Evolutionary conservation across 2,113 vertebrate species (phyloP).

Genomic region (Lynx canadensis): DNA sequence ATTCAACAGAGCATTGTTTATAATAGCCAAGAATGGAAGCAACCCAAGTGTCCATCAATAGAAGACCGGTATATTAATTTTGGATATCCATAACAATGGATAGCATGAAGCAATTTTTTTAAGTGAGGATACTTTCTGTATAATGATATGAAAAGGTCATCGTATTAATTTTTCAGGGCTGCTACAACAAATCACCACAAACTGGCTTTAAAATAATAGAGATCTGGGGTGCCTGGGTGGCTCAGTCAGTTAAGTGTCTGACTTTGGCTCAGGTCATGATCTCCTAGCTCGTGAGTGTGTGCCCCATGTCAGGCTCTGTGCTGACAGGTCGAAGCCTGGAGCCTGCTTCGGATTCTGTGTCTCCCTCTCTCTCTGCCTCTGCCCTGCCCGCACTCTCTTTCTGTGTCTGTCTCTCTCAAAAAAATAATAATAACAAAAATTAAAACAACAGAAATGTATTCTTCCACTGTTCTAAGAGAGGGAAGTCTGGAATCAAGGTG

Average conservation of each 20-base stretch:
- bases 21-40: neutral
- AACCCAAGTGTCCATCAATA: neutral
- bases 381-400: too few relatives aligned
- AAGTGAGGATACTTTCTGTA: neutral
- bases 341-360: too few relatives aligned
- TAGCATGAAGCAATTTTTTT: neutral
- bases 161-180: neutral
- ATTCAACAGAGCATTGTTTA: neutral
- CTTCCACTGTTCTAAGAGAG: neutral
- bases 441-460: neutral
- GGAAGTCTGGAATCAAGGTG: neutral
- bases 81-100: neutral
- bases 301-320: too few relatives aligned
- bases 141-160: neutral
- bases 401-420: too few relatives aligned
- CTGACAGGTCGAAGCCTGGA: too few relatives aligned
- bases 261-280: too few relatives aligned
- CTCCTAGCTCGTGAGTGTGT: too few relatives aligned
- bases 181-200: neutral
- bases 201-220: neutral
- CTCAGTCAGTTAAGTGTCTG: too few relatives aligned
- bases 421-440: too few relatives aligned
- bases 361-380: too few relatives aligned
- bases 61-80: neutral
- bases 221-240: neutral